A percentile compares a stretch with the other conserved stretches of the same genome.
These are phyloP conservation scores for Globodera rostochiensis DNA, from an alignment of 1,140 invertebrate genomes.

Conservation along the genomic window DNA sequence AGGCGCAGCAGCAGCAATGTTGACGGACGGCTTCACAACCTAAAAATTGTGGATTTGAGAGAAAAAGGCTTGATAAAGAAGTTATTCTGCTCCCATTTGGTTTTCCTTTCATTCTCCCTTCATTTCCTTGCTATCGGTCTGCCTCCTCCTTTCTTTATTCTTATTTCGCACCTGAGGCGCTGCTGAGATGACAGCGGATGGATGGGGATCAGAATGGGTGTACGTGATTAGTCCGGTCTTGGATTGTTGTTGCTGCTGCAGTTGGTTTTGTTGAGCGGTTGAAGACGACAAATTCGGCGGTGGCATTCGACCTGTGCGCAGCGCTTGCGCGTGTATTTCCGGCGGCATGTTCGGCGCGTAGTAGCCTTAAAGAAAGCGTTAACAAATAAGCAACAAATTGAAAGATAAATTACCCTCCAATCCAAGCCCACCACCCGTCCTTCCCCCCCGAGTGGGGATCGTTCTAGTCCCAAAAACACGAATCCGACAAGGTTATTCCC, in stretches of 20 bases:
- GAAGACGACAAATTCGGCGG: background rate
- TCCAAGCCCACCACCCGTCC: no score
- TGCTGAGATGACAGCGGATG: slow-evolving; percentile 22
- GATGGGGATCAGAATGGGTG: slow-evolving; percentile 1
- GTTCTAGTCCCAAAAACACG: no score
- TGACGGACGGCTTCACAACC: slow-evolving; percentile 24
- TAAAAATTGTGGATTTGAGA: slow-evolving; percentile 7
- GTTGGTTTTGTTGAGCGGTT: background rate
- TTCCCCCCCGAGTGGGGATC: no score
- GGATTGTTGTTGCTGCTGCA: slow-evolving; percentile 20
- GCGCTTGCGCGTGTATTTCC: slow-evolving; percentile 6
- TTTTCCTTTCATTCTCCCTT: background rate
- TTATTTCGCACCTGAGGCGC: slow-evolving; percentile 12
- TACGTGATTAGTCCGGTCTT: slow-evolving; percentile 25
- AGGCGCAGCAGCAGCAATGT: background rate
- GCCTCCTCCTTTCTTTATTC: background rate
- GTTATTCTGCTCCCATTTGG: background rate
- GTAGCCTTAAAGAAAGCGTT: background rate
- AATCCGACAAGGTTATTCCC: no score
- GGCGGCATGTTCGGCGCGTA: slow-evolving; percentile 17
- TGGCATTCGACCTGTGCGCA: background rate
- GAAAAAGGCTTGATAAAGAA: background rate
- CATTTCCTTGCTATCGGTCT: background rate
- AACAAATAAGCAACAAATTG: no score
- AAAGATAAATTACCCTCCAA: no score